Base-by-base conservation (phyloP, 2,113 vertebrate species). In the Phylloscopus trochilus region DNA sequence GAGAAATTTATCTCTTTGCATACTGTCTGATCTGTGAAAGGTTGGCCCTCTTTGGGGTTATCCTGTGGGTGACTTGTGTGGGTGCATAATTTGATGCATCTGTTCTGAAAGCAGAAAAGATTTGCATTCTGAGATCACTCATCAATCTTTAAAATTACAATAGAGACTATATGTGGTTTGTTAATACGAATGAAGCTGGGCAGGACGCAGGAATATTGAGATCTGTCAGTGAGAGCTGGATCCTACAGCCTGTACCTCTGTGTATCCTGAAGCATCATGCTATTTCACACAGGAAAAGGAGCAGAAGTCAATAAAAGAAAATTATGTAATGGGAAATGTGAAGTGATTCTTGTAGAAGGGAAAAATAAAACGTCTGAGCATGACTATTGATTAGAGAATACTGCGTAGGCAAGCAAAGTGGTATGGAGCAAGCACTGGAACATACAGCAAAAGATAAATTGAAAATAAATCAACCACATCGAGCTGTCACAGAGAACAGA, bases 51-150 rank as follows among this genome's bases (percentile, higher is more conserved):
- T 72, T 92, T 24, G 24, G 62, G 28, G n/a, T 89, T 95, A n/a
- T 92, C 60, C 56, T 80, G 6, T 81, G 86, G 51, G 46, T 92
- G 76, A 67, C 33, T 72, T 81, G 17, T 82, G 66, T 72, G 90
- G 37, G 62, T 83, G 88, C 68, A 44, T 93, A 81, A 83, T 93
- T 88, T 37, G 73, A 28, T 64, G 74, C 73, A 41, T 87, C 58
- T 90, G 1, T 83, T 86, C 79, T 84, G 76, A 90, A 90, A 90
- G 49, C 33, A 83, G 68, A 75, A 83, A 60, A 78, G 19, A 82
- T 95, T 90, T 92, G 60, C 76, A 83, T 94, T 90, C 80, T 89
- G 83, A 84, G 85, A 73, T 86, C 72, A 70, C 82, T 87, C 88
- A 55, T 67, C 64, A 81, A 53, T 80, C 82, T 93, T 87, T 94